phyloP scores from a whole-genome alignment of 2,113 vertebrate genomes.

The Erythrocercus mccallii region DNA sequence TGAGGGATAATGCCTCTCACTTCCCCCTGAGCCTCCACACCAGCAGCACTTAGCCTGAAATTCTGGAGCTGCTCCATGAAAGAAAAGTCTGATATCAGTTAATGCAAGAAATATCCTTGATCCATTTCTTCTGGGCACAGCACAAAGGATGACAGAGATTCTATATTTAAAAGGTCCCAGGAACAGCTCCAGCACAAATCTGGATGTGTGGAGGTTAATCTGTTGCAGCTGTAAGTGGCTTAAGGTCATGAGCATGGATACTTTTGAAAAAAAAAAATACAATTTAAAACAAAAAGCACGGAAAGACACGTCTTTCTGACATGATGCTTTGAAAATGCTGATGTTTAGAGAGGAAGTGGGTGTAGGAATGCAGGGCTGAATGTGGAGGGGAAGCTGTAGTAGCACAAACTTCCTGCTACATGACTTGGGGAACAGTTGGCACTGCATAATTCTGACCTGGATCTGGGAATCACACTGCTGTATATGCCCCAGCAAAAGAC shows the following conservation, averaged over 20 bases:
- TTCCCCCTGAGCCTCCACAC: neutral
- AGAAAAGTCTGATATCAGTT: neutral
- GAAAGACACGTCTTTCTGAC: neutral
- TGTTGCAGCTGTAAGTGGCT: conserved; percentile 14
- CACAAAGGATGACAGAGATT: neutral
- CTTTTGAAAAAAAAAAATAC: neutral
- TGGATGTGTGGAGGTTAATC: conserved; percentile 13
- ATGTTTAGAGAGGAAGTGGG: neutral
- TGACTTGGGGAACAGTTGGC: neutral
- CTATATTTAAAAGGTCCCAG: neutral
- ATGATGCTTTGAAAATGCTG: neutral
- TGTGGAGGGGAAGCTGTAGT: rapidly evolving
- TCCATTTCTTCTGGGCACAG: neutral
- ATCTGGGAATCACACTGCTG: neutral
- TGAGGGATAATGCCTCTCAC: neutral
- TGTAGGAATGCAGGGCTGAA: neutral
- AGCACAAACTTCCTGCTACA: neutral
- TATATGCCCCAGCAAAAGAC: neutral
- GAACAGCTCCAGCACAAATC: neutral
- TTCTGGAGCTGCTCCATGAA: neutral
- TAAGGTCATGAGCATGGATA: neutral
- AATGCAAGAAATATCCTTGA: neutral
- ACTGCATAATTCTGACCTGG: neutral
- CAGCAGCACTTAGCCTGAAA: neutral
- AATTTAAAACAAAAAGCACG: neutral